Conservation (phyloP, 1,140 invertebrate genomes). For the Drosophila sechellia region DNA sequence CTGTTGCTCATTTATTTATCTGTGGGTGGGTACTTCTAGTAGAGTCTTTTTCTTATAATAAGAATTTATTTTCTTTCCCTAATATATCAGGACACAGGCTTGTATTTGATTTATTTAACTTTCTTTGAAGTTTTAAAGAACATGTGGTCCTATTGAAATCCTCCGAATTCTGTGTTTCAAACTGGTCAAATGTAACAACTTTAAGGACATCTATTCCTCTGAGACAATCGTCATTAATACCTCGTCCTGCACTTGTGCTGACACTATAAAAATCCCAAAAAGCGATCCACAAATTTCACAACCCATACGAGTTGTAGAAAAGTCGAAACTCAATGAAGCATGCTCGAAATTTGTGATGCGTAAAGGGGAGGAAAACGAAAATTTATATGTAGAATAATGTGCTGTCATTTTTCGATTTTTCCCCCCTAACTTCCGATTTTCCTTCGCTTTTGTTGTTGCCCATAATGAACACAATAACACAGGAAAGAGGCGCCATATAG, state of each 20-base stretch:
- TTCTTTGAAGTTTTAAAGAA: too few species aligned
- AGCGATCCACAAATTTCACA: slow-evolving; percentile 26
- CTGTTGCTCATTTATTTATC: slow-evolving; percentile 52
- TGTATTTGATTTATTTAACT: too few species aligned
- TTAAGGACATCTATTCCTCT: slow-evolving; percentile 16
- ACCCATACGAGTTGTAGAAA: slow-evolving; percentile 29
- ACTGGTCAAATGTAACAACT: slow-evolving; percentile 18
- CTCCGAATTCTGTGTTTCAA: too few species aligned
- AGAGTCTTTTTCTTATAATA: background rate
- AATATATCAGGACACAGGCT: too few species aligned
- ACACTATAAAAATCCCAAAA: slow-evolving; percentile 62
- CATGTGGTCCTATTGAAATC: too few species aligned
- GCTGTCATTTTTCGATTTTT: slow-evolving; percentile 58
- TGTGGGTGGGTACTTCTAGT: slow-evolving; percentile 5
- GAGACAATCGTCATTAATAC: slow-evolving; percentile 67
- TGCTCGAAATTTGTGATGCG: slow-evolving; percentile 69
- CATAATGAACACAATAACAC: slow-evolving; percentile 51
- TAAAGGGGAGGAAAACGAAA: slow-evolving; percentile 56
- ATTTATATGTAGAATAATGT: slow-evolving; percentile 56
- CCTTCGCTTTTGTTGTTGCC: slow-evolving; percentile 19
- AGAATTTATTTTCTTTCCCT: too few species aligned
- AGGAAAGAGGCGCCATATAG: background rate
- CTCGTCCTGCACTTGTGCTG: slow-evolving; percentile 67
- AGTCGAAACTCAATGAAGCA: slow-evolving; percentile 77
- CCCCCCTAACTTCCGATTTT: background rate